These are phyloP conservation scores for Threskiornis aethiopicus DNA, from an alignment of 2,797 vertebrate genomes.

Conservation along the genomic window DNA sequence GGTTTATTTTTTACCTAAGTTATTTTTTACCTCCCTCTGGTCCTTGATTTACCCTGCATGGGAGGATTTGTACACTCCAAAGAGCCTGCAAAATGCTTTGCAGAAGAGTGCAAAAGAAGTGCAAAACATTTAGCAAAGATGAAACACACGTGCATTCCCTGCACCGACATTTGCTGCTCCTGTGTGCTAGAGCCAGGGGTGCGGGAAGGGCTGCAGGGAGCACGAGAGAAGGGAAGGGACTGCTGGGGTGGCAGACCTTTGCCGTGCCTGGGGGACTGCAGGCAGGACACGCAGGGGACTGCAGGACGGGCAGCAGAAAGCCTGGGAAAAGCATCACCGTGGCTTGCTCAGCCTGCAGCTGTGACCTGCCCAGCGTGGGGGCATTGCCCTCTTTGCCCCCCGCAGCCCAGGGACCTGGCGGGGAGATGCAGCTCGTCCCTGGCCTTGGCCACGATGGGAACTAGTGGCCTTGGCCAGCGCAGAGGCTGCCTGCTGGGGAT, in stretches of 20 bases:
- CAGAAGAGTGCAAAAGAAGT: neutral
- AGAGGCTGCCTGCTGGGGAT: neutral
- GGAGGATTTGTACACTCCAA: neutral
- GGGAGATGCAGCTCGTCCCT: neutral
- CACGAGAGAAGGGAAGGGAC: fast-evolving
- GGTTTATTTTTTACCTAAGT: conserved; percentile 31
- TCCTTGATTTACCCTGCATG: conserved; percentile 10
- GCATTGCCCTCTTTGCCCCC: neutral
- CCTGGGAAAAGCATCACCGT: neutral
- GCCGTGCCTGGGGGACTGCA: neutral
- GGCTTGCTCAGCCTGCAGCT: neutral
- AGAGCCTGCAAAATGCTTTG: neutral
- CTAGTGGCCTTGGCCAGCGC: neutral
- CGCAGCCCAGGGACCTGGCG: neutral
- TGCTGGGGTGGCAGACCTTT: neutral
- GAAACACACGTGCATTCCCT: fast-evolving
- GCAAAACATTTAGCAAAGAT: neutral
- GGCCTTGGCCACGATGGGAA: neutral
- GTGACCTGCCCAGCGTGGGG: neutral
- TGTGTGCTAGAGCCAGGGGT: fast-evolving
- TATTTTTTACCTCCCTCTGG: conserved; percentile 28
- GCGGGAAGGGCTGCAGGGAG: neutral
- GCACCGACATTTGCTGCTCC: neutral
- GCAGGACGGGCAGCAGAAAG: neutral
- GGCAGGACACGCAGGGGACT: neutral